Base-by-base conservation (phyloP, 2,888 invertebrate species). In the Eremobia ochroleuca region DNA sequence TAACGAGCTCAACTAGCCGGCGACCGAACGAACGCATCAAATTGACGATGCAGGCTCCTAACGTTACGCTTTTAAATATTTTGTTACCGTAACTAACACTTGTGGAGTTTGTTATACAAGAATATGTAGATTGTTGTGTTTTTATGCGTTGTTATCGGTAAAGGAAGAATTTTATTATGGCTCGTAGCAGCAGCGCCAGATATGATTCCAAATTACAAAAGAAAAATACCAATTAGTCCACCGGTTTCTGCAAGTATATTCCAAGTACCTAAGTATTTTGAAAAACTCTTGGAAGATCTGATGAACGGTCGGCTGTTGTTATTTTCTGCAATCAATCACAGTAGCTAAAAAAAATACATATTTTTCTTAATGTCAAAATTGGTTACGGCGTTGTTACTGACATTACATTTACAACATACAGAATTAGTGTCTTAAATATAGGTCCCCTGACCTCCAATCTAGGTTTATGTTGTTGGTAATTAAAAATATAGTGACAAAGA, bases 1-100 rank as follows among this genome's bases (percentile, higher is more conserved):
- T 96, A 96, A 96, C 96, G 92, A 96, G 96, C 96, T 96, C 93
- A 96, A 96, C 94, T 94, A 94, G 95, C 91, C 91, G 90, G 94
- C 92, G 93, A 91, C 92, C 93, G 93, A 91, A 91, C 93, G 93
- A 91, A 92, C 92, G 91, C 93, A 92, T 93, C 92, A 93, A 94
- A 94, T 94, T 93, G 93, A 92, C 90, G 91, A 92, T 93, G 91
- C 91, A 90, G 86, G 92, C 89, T 89, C 80, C 88, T 92, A 94
- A 91, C 77, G 75, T 94, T 92, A 93, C 94, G 90, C 90, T 90
- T 92, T 93, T 92, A 91, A 93, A 94, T 94, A 91, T 84, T 87
- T 79, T 87, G 90, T 86, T 87, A 83, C 86, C 76, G 78, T 83
- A 81, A 86, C 81, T 84, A 86, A 88, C 77, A 78, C 71, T 83